Percentiles rank a stretch among this genome's conserved stretches.
Evolutionary conservation across 2,113 vertebrate genomes (phyloP).

Genomic region (Phycodurus eques): DNA sequence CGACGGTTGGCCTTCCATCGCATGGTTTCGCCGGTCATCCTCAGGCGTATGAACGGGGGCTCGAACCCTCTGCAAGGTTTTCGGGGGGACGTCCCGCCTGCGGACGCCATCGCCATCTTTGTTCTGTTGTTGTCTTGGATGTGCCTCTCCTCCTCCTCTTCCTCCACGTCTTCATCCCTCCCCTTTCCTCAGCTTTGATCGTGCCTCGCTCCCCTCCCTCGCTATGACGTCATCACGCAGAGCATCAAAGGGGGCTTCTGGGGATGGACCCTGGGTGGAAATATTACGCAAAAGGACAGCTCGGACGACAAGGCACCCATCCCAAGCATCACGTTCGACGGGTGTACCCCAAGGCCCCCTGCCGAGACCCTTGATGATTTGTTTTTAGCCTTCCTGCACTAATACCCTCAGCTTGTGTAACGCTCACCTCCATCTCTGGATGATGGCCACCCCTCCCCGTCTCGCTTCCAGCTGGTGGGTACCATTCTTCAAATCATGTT

Average conservation of each 20-base stretch:
- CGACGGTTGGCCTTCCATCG: conserved; percentile 33
- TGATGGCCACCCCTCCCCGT: conserved; percentile 33
- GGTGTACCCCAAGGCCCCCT: conserved; percentile 65
- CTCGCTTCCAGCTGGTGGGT: conserved; percentile 53
- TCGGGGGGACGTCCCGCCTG: conserved; percentile 55
- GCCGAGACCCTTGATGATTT: conserved; percentile 66
- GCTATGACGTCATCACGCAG: conserved; percentile 73
- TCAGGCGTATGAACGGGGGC: conserved; percentile 41
- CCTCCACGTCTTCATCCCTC: conserved; percentile 61
- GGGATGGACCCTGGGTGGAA: conserved; percentile 52
- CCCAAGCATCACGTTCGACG: conserved; percentile 34
- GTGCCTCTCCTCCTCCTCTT: conserved; percentile 56
- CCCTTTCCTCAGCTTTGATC: conserved; percentile 66
- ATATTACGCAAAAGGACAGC: conserved; percentile 57
- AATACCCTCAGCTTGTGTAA: not conserved
- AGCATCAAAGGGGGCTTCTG: conserved; percentile 66
- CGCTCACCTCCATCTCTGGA: conserved; percentile 13
- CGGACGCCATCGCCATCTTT: conserved; percentile 70
- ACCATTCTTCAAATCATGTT: conserved; percentile 70
- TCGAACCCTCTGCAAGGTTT: not conserved
- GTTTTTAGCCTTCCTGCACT: not conserved
- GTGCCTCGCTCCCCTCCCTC: conserved; percentile 66
- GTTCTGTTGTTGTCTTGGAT: conserved; percentile 74
- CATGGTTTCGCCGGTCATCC: not conserved
- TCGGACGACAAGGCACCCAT: conserved; percentile 13